Evolutionary conservation across 2,113 vertebrate species (phyloP).

Genomic region (Apaloderma vittatum): DNA sequence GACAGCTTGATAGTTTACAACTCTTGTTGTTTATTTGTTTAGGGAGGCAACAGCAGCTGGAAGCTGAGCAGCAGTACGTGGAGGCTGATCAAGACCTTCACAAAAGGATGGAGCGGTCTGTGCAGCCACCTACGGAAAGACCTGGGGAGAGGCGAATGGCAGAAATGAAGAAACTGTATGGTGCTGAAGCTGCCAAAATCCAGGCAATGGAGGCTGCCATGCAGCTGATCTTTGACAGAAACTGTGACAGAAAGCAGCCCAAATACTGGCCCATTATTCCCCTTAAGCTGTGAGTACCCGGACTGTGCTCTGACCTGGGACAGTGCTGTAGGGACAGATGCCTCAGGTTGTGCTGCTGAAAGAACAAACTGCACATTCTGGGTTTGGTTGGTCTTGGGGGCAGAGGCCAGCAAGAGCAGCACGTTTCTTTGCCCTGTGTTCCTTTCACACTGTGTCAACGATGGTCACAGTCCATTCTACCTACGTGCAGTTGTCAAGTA

Average conservation of each 20-base stretch:
- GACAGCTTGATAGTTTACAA: not conserved
- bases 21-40: not conserved
- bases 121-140: constrained; percentile 83
- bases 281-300: constrained; percentile 84
- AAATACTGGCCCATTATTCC: constrained; percentile 98
- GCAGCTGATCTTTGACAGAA: constrained; percentile 92
- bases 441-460: not conserved
- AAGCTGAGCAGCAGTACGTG: constrained; percentile 86
- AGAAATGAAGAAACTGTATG: constrained; percentile 92
- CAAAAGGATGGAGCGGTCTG: constrained; percentile 60
- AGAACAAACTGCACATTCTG: not conserved
- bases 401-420: not conserved
- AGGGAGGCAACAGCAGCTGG: constrained; percentile 92
- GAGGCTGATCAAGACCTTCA: constrained; percentile 89
- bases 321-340: not conserved
- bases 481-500: not conserved
- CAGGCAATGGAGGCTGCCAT: constrained; percentile 94
- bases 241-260: constrained; percentile 91
- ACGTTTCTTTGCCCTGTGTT: not conserved
- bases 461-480: not conserved
- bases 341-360: not conserved
- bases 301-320: not conserved
- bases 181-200: constrained; percentile 87
- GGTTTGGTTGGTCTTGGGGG: not conserved
- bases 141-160: constrained; percentile 86